Evolutionary conservation across 2,113 vertebrate genomes (phyloP), one percentile per base, ranked within the genome.

Genomic region (Pluvianellus socialis): DNA sequence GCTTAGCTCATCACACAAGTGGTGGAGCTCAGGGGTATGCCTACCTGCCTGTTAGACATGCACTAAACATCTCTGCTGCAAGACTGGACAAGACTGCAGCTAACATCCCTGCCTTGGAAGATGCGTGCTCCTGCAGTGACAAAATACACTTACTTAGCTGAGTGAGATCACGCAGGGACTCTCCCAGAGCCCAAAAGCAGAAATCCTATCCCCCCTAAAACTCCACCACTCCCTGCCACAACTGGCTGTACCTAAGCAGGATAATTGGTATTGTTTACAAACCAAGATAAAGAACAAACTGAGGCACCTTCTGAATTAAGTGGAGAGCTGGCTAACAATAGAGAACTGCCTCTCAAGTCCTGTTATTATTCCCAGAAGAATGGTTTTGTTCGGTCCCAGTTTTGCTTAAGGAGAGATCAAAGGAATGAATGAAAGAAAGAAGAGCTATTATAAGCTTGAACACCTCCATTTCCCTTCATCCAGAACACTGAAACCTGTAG

Each of bases 51-150:
- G 20, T 66, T 61, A 82, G 62, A 75, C 33, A 68, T 3, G 19
- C 33, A 62, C 33, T 83, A 49, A 94, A 49, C 24, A 76, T 50
- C 72, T 79, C n/a, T 75, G 13, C 63, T 90, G 24, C 47, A 92
- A 70, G 53, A 77, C 15, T 42, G 61, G 47, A 63, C 42, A 81
- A 77, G 44, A 50, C 27, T 80, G 68, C 17, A 67, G 20, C 42
- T 85, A 56, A 86, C 75, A 89, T 94, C 38, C 86, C 81, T 97
- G 61, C 72, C 84, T 86, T 50, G 86, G 72, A 95, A 92, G 61
- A 94, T 72, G 77, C 32, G 24, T 75, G 77, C 68, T 93, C 88
- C 84, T 95, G 81, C 66, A 92, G 87, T 93, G 91, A 86, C 75
- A 91, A 97, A 95, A 97, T 88, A 73, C 47, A 67, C 72, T 88